phyloP scores from a whole-genome alignment of 53 echinoderm and acorn worm species.

The Holothuria leucospilota region DNA sequence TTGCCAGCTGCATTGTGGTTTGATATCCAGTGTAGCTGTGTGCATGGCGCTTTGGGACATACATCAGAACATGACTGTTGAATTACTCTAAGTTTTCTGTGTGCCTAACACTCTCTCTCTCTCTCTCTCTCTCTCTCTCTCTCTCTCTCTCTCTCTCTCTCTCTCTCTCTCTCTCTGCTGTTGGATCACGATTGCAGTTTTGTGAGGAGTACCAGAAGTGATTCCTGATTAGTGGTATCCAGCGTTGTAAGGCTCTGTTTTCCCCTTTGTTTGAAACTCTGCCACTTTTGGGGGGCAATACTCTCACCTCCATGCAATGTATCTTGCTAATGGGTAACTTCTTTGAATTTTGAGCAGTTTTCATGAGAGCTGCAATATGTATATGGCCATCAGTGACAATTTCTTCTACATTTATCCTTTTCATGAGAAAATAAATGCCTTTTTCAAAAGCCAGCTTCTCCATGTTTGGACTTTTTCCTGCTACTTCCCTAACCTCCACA shows the following conservation, averaged over 20 bases:
- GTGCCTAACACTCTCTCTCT: neutral
- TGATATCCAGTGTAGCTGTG: constrained; percentile 21
- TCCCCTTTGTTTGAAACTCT: constrained; percentile 14
- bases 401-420: constrained; percentile 20
- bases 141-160: too few species aligned
- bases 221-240: constrained; percentile 39
- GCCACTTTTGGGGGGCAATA: constrained; percentile 9
- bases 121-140: neutral
- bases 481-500: constrained; percentile 33
- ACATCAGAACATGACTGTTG: constrained; percentile 57
- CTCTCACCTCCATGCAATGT: constrained; percentile 55
- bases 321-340: constrained; percentile 46
- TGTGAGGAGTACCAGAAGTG: constrained; percentile 52
- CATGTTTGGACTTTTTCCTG: constrained; percentile 48
- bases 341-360: constrained; percentile 10
- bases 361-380: constrained; percentile 48
- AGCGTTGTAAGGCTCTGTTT: constrained; percentile 18
- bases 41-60: constrained; percentile 39
- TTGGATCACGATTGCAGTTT: constrained; percentile 9
- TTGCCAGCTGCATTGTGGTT: neutral
- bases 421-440: constrained; percentile 33
- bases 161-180: neutral
- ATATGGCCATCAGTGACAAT: constrained; percentile 59
- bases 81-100: constrained; percentile 46
- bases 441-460: constrained; percentile 47